Percentiles rank a stretch among this genome's conserved stretches.
phyloP scores from a whole-genome alignment of 2,888 invertebrate genomes.

The Megalurothrips usitatus region DNA sequence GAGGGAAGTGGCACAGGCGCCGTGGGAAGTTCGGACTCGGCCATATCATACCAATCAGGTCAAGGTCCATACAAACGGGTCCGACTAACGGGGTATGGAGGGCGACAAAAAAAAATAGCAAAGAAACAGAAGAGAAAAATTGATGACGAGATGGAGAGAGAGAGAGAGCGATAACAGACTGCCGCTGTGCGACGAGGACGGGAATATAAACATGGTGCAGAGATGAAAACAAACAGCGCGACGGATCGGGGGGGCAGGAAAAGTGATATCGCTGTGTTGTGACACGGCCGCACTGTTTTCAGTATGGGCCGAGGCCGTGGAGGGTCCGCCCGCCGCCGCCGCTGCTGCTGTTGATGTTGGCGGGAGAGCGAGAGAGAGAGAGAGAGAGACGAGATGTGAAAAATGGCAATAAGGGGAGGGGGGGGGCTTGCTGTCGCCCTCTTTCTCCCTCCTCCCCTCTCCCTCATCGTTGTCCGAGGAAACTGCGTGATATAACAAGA shows the following conservation, averaged over 20 bases:
- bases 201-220: not conserved
- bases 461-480: not conserved
- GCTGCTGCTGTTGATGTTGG: not conserved
- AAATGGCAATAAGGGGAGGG: not conserved
- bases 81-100: too few species aligned
- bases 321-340: not conserved
- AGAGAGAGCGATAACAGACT: not conserved
- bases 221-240: not conserved
- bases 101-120: too few species aligned
- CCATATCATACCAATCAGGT: not conserved
- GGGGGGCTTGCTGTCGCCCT: too few species aligned
- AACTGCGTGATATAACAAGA: slow-evolving; percentile 9
- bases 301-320: not conserved
- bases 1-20: not conserved
- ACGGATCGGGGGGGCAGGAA: not conserved
- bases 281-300: too few species aligned
- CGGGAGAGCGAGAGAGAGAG: too few species aligned
- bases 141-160: too few species aligned
- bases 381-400: not conserved
- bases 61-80: not conserved
- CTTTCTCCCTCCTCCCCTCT: not conserved
- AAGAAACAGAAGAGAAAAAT: too few species aligned
- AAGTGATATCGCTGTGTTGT: slow-evolving; percentile 8
- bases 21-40: not conserved
- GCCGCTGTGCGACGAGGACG: not conserved